phyloP scores from a whole-genome alignment of 2,888 invertebrate species.

The Callimorpha dominula region DNA sequence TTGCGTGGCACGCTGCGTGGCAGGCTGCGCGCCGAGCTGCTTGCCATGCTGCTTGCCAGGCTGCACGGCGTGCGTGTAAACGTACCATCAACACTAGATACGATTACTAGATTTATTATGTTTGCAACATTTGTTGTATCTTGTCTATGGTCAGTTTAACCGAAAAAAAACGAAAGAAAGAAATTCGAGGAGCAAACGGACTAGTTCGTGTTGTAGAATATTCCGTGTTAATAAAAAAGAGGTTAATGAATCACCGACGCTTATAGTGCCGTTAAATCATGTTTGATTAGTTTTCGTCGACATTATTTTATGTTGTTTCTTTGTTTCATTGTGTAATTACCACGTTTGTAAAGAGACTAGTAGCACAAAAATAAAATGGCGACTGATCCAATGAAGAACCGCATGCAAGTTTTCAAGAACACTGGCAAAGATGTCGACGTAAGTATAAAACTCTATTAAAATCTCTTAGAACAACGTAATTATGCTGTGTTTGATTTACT shows the following conservation, averaged over 20 bases:
- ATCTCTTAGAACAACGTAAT: constrained; percentile 24
- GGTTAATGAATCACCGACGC: constrained; percentile 80
- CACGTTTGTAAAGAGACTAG: constrained; percentile 71
- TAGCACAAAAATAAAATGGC: constrained; percentile 89
- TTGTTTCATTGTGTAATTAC: constrained; percentile 80
- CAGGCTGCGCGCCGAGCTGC: no score
- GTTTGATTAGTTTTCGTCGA: constrained; percentile 75
- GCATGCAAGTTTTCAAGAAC: constrained; percentile 98
- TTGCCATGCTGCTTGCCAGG: no score
- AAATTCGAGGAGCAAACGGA: constrained; percentile 74
- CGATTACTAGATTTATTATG: constrained; percentile 3
- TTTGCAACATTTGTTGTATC: constrained; percentile 47
- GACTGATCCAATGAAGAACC: constrained; percentile 92
- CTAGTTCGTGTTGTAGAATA: constrained; percentile 73
- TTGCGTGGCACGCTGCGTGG: no score
- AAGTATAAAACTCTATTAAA: constrained; percentile 81
- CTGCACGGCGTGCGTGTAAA: no score
- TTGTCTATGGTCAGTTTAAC: constrained; percentile 58
- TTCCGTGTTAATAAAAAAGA: constrained; percentile 66
- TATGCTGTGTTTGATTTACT: constrained; percentile 19
- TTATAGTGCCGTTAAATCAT: constrained; percentile 77
- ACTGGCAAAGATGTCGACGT: constrained; percentile 99
- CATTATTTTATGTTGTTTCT: constrained; percentile 77
- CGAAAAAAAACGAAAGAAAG: constrained; percentile 55
- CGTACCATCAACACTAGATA: constrained; percentile 5